Evolutionary conservation across 2,113 vertebrate species (phyloP).

Genomic region (Leptobrachium leishanense): DNA sequence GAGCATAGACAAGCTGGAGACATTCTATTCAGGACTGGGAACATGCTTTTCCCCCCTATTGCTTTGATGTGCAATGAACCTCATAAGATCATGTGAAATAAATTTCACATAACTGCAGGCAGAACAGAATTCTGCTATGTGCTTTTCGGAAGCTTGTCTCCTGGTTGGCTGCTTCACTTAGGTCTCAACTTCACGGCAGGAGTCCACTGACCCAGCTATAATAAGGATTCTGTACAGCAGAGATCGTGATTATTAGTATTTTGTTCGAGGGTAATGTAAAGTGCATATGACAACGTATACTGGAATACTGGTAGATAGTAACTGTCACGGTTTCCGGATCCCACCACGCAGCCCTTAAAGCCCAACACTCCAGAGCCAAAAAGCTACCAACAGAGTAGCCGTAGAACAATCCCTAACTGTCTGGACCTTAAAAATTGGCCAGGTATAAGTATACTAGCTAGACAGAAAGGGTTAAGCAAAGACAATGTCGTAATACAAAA

Average conservation of each 20-base stretch:
- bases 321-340: no score
- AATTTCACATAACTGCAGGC: constrained; percentile 1
- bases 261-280: no score
- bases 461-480: no score
- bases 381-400: no score
- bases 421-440: no score
- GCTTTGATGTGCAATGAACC: constrained; percentile 28
- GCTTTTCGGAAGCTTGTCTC: neutral
- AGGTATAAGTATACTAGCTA: no score
- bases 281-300: no score
- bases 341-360: no score
- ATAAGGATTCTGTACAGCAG: neutral
- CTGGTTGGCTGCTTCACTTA: neutral
- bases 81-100: constrained; percentile 28
- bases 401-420: no score
- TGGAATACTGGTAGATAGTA: no score
- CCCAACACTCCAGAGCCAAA: no score
- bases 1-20: constrained; percentile 8
- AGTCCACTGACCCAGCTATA: neutral
- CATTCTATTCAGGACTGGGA: neutral
- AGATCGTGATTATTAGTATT: neutral
- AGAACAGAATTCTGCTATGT: constrained; percentile 9
- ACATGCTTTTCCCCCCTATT: neutral
- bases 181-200: neutral
- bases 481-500: no score